Evolutionary conservation across 2,888 invertebrate species (phyloP).

Genomic region (Aspidiotus rigidus): DNA sequence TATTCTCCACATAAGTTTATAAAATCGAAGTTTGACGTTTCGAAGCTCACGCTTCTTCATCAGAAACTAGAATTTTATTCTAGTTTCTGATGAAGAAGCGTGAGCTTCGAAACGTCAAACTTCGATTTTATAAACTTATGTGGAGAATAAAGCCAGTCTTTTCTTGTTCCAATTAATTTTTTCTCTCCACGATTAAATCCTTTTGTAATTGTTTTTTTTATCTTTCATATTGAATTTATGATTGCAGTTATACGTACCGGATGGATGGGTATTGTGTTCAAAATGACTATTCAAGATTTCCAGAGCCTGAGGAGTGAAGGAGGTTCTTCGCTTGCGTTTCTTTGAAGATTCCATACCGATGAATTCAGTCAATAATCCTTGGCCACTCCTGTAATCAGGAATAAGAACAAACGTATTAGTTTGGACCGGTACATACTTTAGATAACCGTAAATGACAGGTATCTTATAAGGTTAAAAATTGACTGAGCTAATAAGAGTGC

Average conservation of each 20-base stretch:
- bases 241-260: conserved; percentile 55
- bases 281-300: conserved; percentile 92
- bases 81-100: too few species aligned
- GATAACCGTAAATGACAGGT: background rate
- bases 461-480: background rate
- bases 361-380: conserved; percentile 53
- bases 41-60: too few species aligned
- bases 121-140: too few species aligned
- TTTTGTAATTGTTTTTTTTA: too few species aligned
- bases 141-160: too few species aligned
- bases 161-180: too few species aligned
- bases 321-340: conserved; percentile 90
- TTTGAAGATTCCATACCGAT: conserved; percentile 87
- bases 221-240: background rate
- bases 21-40: too few species aligned
- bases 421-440: background rate
- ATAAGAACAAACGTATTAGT: too few species aligned
- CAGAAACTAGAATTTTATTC: too few species aligned
- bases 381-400: conserved; percentile 39
- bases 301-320: conserved; percentile 92
- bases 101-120: too few species aligned
- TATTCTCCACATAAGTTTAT: too few species aligned
- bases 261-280: conserved; percentile 94
- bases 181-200: too few species aligned
- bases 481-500: background rate